Evolutionary conservation across 2,888 invertebrate species (phyloP), one percentile per base, ranked within the genome.

Genomic region (Cosmia pyralina): DNA sequence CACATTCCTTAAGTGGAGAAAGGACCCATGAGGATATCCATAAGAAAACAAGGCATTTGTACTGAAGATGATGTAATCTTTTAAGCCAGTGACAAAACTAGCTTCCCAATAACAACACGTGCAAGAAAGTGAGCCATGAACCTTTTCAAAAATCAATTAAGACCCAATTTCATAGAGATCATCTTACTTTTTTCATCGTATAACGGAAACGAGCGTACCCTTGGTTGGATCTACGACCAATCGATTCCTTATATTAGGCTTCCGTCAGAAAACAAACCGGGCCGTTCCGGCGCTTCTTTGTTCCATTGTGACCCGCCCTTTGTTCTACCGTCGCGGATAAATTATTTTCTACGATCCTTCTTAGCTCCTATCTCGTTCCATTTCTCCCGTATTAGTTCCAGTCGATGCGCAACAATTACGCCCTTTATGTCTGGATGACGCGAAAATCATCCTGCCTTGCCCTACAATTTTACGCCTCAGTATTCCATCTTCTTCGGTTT

Each of bases 341-440:
- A 96, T 96, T 95, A 95, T 95, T 95, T 95, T 94, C 94, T 94
- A 94, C 93, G 93, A 94, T 94, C 94, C 94, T 93, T 93, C 93
- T 95, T 93, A 92, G 91, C 93, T 93, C 92, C 93, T 92, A 93
- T 95, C 95, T 93, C 93, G 93, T 95, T 94, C 94, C 95, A 96
- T 96, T 95, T 95, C 94, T 94, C 91, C 91, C 96, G 94, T 94
- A 94, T 96, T 96, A 96, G 96, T 96, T 95, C 95, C 96, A 95
- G 92, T 90, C 94, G 93, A 94, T 96, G 95, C 93, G 94, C 94
- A 95, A 95, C 96, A 95, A 96, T 96, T 96, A 95, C 93, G 91
- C 90, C 92, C 93, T 95, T 95, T 95, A 94, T 95, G 91, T 93
- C 92, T 93, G 94, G 93, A 95, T 96, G 95, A 95, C 93, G 95